Percentiles rank a stretch among this genome's conserved stretches.
Evolutionary conservation across 2,113 vertebrate species (phyloP).

Genomic region (Hemiprocne comata): DNA sequence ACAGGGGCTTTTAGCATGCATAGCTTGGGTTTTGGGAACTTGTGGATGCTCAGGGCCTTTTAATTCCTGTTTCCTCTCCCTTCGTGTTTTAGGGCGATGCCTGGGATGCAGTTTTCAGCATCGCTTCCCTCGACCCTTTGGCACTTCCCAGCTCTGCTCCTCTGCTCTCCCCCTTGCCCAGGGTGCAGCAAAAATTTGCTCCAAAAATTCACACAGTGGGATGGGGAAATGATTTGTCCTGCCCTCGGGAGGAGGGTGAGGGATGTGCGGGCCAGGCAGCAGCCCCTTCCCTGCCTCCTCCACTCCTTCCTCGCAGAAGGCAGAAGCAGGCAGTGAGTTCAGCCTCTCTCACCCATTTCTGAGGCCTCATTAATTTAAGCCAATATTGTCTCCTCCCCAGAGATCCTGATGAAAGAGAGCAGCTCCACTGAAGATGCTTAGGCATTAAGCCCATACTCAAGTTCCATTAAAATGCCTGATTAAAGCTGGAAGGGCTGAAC

Average conservation of each 20-base stretch:
- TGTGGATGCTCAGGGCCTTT: not conserved
- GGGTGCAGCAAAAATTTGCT: not conserved
- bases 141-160: not conserved
- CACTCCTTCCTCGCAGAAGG: rapidly evolving
- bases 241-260: not conserved
- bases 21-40: rapidly evolving
- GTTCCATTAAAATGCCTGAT: not conserved
- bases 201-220: not conserved
- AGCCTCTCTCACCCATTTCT: not conserved
- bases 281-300: not conserved
- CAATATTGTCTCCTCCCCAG: not conserved
- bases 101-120: not conserved
- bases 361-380: not conserved
- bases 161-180: no score
- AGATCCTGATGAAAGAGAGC: not conserved
- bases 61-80: no score
- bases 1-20: rapidly evolving
- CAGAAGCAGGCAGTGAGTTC: not conserved
- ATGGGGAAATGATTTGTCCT: not conserved
- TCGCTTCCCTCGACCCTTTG: no score
- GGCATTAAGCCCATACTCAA: not conserved
- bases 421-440: not conserved
- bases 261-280: not conserved
- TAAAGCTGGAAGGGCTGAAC: not conserved
- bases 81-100: not conserved